Base-by-base conservation (phyloP, 2,888 invertebrate species). In the Mesopsocus fuscifrons region DNA sequence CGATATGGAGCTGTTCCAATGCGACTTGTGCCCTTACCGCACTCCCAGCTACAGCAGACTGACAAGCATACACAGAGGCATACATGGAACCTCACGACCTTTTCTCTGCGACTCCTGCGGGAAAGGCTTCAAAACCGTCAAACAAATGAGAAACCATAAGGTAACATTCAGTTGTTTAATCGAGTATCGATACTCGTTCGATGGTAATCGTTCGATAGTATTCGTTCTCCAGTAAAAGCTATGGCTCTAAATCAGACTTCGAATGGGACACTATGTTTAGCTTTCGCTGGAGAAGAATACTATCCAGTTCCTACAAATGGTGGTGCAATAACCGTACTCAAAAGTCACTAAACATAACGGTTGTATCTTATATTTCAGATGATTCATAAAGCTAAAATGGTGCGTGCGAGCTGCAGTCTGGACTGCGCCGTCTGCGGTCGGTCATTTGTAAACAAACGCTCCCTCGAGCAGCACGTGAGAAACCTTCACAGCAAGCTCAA, bases 1-100 rank as follows among this genome's bases (percentile, higher is more conserved):
- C 8, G 84, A 87, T 54, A 71, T 84, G 66, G 88, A 85, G 54
- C 59, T 88, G 34, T 77, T 75, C 41, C 69, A 74, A 2, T 88
- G 87, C 59, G 71, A 75, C 51, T 63, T 74, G 47, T 85, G 85
- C 54, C 70, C 70, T 22, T 82, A 75, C 54, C 80, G 79, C 58
- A 77, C 78, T 0, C 50, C 52, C 34, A 53, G 52, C 52, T 52
- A 44, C 47, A 74, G 77, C 45, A 73, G 77, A 49, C 62, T 87
- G 41, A 67, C 72, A 43, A 79, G 76, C 52, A 69, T 77, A 18
- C 85, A 85, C 53, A 74, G 74, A 58, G 74, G 77, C 54, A 81
- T 78, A 45, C 84, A 84, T 60, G 69, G 71, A 31, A 68, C 71
- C 46, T 67, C 71, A 43, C 72, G 71, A 50, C 67, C 69, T 44